Evolutionary conservation across 1,140 invertebrate species (phyloP).

Genomic region (Ceratitis capitata): DNA sequence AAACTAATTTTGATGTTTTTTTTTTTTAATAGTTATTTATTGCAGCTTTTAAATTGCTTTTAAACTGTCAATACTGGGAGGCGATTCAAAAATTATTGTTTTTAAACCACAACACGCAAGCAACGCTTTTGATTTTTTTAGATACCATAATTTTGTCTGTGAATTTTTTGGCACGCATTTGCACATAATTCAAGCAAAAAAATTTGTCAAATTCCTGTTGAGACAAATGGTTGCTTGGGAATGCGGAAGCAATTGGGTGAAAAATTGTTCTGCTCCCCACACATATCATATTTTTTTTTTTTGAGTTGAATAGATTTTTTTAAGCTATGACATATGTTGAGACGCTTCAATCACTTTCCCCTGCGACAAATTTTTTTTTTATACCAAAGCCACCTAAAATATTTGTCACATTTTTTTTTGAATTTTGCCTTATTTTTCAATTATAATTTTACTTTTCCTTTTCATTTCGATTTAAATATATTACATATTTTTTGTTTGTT

Average conservation of each 20-base stretch:
- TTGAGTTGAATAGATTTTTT: too few relatives aligned
- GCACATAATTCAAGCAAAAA: not conserved
- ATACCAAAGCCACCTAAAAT: not conserved
- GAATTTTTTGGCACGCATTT: not conserved
- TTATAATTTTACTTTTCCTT: not conserved
- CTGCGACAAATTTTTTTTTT: too few relatives aligned
- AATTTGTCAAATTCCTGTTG: slow-evolving; percentile 8
- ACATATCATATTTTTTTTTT: too few relatives aligned
- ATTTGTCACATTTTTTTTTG: not conserved
- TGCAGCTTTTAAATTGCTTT: not conserved
- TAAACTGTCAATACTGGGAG: not conserved
- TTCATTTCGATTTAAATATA: not conserved
- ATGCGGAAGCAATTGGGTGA: not conserved
- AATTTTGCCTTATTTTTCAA: not conserved
- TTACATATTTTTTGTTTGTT: not conserved
- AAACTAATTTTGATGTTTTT: too few relatives aligned
- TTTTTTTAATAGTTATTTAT: too few relatives aligned
- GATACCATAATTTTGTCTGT: not conserved
- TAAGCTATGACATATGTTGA: too few relatives aligned
- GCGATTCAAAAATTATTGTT: not conserved
- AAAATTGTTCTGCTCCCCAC: not conserved
- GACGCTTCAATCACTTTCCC: too few relatives aligned
- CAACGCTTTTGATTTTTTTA: too few relatives aligned
- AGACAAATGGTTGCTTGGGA: not conserved
- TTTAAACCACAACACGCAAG: not conserved